Evolutionary conservation across 2,888 invertebrate genomes (phyloP).

Genomic region (Aplocera efformata): DNA sequence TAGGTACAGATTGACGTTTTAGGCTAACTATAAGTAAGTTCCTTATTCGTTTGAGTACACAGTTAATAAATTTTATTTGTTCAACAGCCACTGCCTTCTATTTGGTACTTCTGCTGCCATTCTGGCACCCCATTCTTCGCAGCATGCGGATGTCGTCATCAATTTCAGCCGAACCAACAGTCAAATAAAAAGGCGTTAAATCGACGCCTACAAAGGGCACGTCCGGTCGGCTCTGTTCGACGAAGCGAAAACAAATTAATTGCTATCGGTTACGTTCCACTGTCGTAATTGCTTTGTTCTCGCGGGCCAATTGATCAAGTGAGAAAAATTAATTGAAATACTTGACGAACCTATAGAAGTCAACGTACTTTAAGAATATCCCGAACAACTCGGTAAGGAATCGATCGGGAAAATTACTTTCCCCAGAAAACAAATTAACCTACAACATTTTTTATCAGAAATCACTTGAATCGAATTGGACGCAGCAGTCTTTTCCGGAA

Average conservation of each 20-base stretch:
- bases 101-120: too few relatives aligned
- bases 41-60: too few relatives aligned
- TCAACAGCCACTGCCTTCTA: too few relatives aligned
- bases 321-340: constrained; percentile 75
- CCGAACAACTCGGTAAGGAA: constrained; percentile 24
- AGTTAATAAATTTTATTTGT: too few relatives aligned
- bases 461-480: too few relatives aligned
- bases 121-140: not conserved
- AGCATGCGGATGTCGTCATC: constrained; percentile 22
- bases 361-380: constrained; percentile 29
- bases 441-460: too few relatives aligned
- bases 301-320: constrained; percentile 67
- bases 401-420: constrained; percentile 9
- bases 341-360: constrained; percentile 46
- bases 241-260: constrained; percentile 75
- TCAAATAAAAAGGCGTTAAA: constrained; percentile 64
- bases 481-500: too few relatives aligned
- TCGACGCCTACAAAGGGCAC: constrained; percentile 61
- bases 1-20: too few relatives aligned
- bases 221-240: constrained; percentile 54
- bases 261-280: constrained; percentile 71
- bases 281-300: constrained; percentile 75
- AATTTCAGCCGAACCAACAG: constrained; percentile 46
- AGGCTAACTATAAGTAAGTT: too few relatives aligned
- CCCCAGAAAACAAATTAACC: not conserved